phyloP scores from a whole-genome alignment of 2,888 invertebrate genomes.

The Fragum sueziense region DNA sequence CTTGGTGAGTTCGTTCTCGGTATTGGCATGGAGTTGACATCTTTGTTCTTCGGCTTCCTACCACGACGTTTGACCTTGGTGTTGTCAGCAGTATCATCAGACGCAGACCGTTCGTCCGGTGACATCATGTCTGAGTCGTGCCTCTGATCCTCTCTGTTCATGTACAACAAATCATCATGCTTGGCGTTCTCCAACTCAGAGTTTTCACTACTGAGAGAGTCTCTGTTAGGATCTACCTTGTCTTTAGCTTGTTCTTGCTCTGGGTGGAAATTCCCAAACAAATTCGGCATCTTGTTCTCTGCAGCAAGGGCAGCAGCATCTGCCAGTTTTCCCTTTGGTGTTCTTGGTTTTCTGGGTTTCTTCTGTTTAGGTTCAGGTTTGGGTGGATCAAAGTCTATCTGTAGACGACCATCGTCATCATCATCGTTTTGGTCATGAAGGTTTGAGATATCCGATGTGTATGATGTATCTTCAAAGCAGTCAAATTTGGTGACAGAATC shows the following conservation, averaged over 20 bases:
- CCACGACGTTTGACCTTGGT: constrained; percentile 60
- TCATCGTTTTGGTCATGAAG: constrained; percentile 57
- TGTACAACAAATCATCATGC: constrained; percentile 58
- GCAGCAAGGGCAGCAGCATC: constrained; percentile 55
- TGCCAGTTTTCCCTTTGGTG: constrained; percentile 50
- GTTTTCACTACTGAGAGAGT: constrained; percentile 58
- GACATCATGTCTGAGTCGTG: constrained; percentile 63
- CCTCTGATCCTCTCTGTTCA: constrained; percentile 59
- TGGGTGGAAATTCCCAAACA: constrained; percentile 44
- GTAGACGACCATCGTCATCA: constrained; percentile 60
- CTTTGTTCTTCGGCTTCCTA: constrained; percentile 71
- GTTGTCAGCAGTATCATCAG: constrained; percentile 52
- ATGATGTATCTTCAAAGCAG: constrained; percentile 38
- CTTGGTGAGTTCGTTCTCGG: constrained; percentile 68
- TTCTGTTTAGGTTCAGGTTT: constrained; percentile 54
- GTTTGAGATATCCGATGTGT: constrained; percentile 46
- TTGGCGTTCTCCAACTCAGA: constrained; percentile 56
- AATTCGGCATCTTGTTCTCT: constrained; percentile 52
- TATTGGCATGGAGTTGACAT: constrained; percentile 64
- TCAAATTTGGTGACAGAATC: constrained; percentile 34
- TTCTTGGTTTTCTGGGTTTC: constrained; percentile 53
- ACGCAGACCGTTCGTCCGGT: constrained; percentile 60
- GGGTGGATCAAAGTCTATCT: constrained; percentile 62
- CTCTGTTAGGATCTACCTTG: constrained; percentile 50
- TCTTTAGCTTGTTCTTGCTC: constrained; percentile 45